Base-by-base conservation (phyloP, 2,888 invertebrate genomes). In the Schizotus pectinicornis region DNA sequence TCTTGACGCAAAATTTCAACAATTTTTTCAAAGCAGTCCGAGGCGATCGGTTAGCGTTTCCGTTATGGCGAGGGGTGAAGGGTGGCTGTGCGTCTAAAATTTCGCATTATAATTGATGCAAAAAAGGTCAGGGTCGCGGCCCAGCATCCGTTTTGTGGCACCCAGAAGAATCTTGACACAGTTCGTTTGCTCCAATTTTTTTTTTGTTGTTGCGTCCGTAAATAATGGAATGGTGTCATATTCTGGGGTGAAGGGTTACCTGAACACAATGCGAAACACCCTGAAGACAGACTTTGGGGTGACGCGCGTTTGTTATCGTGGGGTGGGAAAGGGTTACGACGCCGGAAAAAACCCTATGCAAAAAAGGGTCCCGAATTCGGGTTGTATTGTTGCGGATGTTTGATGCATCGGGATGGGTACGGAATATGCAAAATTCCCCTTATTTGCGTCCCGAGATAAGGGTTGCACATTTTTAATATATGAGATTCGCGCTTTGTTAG, bases 141-240 rank as follows among this genome's bases (percentile, higher is more conserved):
- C 32, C 54, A 54, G 54, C 47, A 56, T 67, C 65, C 60, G 22
- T 22, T 22, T 22, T 22, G 22, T 22, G 22, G 62, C 61, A 67
- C 64, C 65, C 37, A 69, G 67, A 69, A 71, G 77, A 75, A 79
- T 79, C 78, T 79, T 78, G 79, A 78, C 78, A 79, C 80, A 79
- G 78, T 80, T 79, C 78, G 79, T 79, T 79, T 79, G 78, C 76
- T 79, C 76, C 74, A 76, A 75, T 79, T 79, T 77, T 77, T 77
- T 77, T 75, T 76, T 71, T 72, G 69, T 68, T 75, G 75, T 71
- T 72, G 69, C 68, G 65, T 59, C 63, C 60, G 65, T 68, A 74
- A 77, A 76, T 77, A 79, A 79, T 77, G 72, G 76, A 68, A 72
- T 75, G 80, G 80, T 80, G 80, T 80, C 80, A 77, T 76, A 78